Evolutionary conservation across 2,113 vertebrate species (phyloP).

Genomic region (Recurvirostra avosetta): DNA sequence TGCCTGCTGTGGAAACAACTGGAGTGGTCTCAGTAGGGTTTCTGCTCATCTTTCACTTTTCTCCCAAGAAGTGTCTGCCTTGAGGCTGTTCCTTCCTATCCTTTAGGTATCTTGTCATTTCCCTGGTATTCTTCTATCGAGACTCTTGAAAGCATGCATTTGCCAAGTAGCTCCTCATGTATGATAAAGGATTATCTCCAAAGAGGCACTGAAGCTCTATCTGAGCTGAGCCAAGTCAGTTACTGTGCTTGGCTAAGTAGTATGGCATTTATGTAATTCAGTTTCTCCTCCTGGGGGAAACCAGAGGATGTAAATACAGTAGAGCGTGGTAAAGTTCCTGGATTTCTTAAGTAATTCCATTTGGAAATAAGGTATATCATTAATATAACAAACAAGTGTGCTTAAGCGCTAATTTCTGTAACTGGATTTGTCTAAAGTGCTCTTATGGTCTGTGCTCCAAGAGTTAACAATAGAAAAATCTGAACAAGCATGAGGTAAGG

Average conservation of each 20-base stretch:
- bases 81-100: background rate
- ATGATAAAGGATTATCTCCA: background rate
- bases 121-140: background rate
- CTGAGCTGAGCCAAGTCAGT: background rate
- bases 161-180: background rate
- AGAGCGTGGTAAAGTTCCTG: background rate
- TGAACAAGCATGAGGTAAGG: background rate
- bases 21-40: fast-evolving
- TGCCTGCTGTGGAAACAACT: background rate
- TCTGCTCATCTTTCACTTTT: background rate
- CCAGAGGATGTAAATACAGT: background rate
- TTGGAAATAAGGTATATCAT: background rate
- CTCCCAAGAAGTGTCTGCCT: background rate
- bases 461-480: background rate
- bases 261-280: background rate
- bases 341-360: background rate
- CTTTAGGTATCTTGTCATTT: background rate
- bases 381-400: background rate
- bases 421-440: background rate
- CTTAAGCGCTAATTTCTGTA: background rate
- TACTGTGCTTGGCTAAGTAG: background rate
- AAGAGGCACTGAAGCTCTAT: background rate
- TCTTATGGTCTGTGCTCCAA: background rate
- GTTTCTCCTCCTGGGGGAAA: background rate
- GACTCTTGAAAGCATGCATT: background rate